phyloP scores from a whole-genome alignment of 2,888 invertebrate species.

The Adelognathus sp. region DNA sequence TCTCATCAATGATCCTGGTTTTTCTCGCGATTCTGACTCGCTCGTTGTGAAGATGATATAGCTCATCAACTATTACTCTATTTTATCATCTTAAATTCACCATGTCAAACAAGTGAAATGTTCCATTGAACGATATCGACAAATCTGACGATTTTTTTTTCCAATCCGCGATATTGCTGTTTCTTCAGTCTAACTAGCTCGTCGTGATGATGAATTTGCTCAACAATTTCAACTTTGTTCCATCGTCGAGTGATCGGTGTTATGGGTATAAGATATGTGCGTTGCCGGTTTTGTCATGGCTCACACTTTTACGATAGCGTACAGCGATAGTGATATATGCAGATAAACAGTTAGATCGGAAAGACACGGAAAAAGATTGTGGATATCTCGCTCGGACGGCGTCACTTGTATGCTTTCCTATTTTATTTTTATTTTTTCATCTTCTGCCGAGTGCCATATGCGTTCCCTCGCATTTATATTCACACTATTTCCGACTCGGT shows the following conservation, averaged over 20 bases:
- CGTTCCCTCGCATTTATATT: slow-evolving; percentile 33
- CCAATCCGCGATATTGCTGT: too few relatives aligned
- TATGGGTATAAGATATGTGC: slow-evolving; percentile 36
- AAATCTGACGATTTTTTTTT: too few relatives aligned
- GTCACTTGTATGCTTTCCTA: slow-evolving; percentile 42
- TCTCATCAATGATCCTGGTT: too few relatives aligned
- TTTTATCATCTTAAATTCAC: too few relatives aligned
- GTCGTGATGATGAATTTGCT: too few relatives aligned
- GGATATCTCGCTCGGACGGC: slow-evolving; percentile 37
- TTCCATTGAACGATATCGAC: too few relatives aligned
- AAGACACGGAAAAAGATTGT: slow-evolving; percentile 21
- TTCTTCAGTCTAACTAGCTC: too few relatives aligned
- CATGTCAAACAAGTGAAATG: too few relatives aligned
- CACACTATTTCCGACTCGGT: slow-evolving; percentile 17
- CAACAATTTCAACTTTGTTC: slow-evolving; percentile 11
- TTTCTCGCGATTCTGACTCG: too few relatives aligned
- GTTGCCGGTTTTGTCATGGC: slow-evolving; percentile 32
- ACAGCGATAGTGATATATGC: slow-evolving; percentile 27
- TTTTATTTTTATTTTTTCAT: not conserved
- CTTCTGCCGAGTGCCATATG: not conserved
- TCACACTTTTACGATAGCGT: slow-evolving; percentile 43
- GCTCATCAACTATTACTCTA: too few relatives aligned
- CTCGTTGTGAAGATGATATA: too few relatives aligned
- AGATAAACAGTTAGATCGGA: slow-evolving; percentile 34
- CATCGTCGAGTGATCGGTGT: slow-evolving; percentile 45